Evolutionary conservation across 2,113 vertebrate species (phyloP).

Genomic region (Cairina moschata): DNA sequence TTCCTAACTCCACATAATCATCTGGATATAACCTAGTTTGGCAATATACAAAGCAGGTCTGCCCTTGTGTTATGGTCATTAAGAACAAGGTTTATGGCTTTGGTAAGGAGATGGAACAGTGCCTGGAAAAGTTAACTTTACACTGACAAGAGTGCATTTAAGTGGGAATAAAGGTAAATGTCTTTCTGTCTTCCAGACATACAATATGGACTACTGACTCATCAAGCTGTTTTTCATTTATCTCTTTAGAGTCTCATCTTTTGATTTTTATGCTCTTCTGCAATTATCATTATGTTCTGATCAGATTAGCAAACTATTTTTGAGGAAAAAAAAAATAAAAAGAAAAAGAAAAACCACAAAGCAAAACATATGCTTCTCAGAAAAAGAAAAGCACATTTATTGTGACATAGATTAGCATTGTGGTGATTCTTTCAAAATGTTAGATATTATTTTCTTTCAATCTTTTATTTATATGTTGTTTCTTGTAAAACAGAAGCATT

Average conservation of each 20-base stretch:
- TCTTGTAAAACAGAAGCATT: not conserved
- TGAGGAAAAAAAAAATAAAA: not conserved
- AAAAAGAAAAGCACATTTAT: not conserved
- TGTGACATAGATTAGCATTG: not conserved
- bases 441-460: not conserved
- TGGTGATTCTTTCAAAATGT: not conserved
- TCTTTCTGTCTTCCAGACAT: not conserved
- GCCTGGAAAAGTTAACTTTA: not conserved
- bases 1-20: not conserved
- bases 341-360: not conserved
- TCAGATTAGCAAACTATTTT: not conserved
- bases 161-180: not conserved
- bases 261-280: not conserved
- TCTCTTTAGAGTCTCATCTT: not conserved
- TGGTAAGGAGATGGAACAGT: not conserved
- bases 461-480: not conserved
- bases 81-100: not conserved
- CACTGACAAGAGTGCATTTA: not conserved
- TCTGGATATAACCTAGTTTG: not conserved
- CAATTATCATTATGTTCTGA: not conserved
- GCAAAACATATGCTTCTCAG: not conserved
- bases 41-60: not conserved
- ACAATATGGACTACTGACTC: not conserved
- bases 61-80: not conserved
- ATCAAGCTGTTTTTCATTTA: not conserved